These are phyloP conservation scores for Coenonympha glycerion DNA, from an alignment of 2,888 invertebrate species.

Conservation along the genomic window DNA sequence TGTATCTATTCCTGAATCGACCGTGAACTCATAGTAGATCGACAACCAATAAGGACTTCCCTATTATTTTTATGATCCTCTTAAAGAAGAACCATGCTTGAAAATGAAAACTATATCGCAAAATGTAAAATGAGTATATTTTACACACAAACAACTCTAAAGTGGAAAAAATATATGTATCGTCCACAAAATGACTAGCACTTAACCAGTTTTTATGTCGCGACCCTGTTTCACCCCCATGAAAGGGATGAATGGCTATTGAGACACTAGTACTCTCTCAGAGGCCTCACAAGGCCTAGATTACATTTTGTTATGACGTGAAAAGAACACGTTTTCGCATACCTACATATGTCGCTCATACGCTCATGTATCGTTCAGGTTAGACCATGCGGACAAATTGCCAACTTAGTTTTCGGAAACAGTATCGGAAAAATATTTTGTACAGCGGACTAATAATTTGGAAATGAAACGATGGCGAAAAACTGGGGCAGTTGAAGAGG, in stretches of 20 bases:
- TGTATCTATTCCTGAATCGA: no score
- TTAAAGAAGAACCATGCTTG: no score
- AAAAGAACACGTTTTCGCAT: slow-evolving; percentile 2
- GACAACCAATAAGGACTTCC: no score
- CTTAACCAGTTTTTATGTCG: slow-evolving; percentile 13
- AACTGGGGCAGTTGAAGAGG: background rate
- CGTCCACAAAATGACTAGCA: slow-evolving; percentile 10
- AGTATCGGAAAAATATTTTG: background rate
- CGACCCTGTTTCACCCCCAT: slow-evolving; percentile 19
- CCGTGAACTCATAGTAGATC: no score
- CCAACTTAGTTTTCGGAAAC: background rate
- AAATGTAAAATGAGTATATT: no score
- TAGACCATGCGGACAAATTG: background rate
- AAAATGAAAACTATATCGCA: no score
- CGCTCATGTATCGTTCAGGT: background rate
- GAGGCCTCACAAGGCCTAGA: slow-evolving; percentile 24
- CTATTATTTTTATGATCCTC: no score
- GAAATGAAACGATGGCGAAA: background rate
- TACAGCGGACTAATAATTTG: no score
- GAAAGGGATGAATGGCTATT: slow-evolving; percentile 25
- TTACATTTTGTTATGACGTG: slow-evolving; percentile 14
- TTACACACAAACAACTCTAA: background rate
- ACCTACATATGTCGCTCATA: no score
- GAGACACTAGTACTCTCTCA: slow-evolving; percentile 15
- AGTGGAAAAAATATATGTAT: background rate